Evolutionary conservation across 2,888 invertebrate genomes (phyloP).

Genomic region (Nephrotoma appendiculata): DNA sequence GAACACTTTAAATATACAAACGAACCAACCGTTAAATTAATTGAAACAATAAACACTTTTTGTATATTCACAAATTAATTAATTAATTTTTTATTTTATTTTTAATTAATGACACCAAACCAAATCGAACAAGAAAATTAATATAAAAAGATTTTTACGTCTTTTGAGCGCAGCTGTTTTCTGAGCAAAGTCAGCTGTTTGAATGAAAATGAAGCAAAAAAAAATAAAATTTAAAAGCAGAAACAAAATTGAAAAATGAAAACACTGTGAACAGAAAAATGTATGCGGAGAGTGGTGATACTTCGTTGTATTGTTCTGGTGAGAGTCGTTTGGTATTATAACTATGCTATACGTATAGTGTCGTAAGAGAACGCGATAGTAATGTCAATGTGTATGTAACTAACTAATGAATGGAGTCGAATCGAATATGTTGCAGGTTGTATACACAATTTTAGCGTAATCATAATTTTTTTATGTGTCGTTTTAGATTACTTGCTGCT

Average conservation of each 20-base stretch:
- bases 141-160: neutral
- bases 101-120: neutral
- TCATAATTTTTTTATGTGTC: neutral
- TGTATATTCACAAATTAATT: neutral
- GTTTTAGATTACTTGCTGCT: neutral
- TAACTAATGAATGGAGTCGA: neutral
- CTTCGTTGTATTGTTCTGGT: neutral
- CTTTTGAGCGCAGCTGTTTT: neutral
- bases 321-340: neutral
- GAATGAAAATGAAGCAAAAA: neutral
- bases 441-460: neutral
- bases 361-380: neutral
- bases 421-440: slow-evolving; percentile 3
- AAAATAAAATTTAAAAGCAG: neutral
- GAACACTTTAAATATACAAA: neutral
- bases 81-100: neutral
- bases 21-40: neutral
- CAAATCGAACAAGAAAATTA: neutral
- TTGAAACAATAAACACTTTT: neutral
- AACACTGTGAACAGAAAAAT: neutral
- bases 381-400: neutral
- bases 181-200: slow-evolving; percentile 4
- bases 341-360: neutral
- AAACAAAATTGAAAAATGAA: neutral
- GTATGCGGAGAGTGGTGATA: neutral